These are phyloP conservation scores for Oryzias dopingdopingensis DNA, from an alignment of 2,797 vertebrate genomes.

Conservation along the genomic window DNA sequence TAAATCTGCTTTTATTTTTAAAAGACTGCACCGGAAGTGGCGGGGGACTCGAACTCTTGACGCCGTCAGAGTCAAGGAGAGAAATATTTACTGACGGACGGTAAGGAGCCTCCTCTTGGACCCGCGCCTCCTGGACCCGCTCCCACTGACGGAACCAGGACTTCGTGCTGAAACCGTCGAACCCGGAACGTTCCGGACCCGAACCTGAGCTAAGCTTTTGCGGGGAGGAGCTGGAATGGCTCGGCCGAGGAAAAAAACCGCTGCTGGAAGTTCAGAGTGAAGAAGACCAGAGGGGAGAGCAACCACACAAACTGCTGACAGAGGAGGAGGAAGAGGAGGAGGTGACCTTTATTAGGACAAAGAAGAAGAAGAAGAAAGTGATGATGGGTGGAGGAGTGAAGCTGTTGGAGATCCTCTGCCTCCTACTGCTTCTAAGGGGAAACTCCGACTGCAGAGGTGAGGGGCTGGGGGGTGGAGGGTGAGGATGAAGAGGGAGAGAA, in stretches of 20 bases:
- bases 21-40: too few species aligned
- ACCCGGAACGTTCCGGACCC: neutral
- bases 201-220: neutral
- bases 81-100: too few species aligned
- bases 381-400: conserved; percentile 24
- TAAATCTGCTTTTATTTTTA: too few species aligned
- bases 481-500: neutral
- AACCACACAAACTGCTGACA: conserved; percentile 2
- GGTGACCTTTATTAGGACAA: neutral
- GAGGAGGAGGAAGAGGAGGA: neutral
- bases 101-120: too few species aligned
- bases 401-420: conserved; percentile 46
- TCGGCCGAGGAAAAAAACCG: conserved; percentile 35
- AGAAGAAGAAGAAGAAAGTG: conserved; percentile 1
- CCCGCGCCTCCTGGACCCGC: too few species aligned
- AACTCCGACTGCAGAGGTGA: conserved; percentile 38
- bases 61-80: too few species aligned
- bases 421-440: conserved; percentile 46
- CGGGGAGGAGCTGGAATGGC: conserved; percentile 26
- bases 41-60: too few species aligned
- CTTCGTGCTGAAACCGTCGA: neutral
- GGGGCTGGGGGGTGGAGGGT: neutral
- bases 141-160: neutral
- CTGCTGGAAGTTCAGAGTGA: conserved; percentile 34
- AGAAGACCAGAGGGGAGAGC: conserved; percentile 19